A percentile compares a stretch with the other conserved stretches of the same genome.
Evolutionary conservation across 2,797 vertebrate genomes (phyloP).

Genomic region (Falco columbarius): DNA sequence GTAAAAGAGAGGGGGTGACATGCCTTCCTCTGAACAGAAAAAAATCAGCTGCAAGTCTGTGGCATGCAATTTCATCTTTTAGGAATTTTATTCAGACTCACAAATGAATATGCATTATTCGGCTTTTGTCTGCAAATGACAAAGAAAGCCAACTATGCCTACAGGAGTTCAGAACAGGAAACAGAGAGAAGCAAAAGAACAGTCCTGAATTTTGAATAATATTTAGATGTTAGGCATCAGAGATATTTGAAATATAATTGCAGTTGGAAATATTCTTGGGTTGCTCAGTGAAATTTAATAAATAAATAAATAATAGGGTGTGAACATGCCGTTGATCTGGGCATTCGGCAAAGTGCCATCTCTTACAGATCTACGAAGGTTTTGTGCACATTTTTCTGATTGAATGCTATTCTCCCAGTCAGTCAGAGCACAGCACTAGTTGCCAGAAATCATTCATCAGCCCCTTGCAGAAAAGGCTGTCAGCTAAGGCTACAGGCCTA

Average conservation of each 20-base stretch:
- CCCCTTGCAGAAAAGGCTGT: conserved; percentile 84
- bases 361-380: conserved; percentile 3
- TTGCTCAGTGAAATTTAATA: background rate
- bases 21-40: background rate
- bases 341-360: background rate
- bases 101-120: background rate
- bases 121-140: background rate
- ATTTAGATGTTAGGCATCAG: background rate
- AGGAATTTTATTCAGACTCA: background rate
- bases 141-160: background rate
- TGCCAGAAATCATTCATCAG: conserved; percentile 92
- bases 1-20: background rate
- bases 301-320: background rate
- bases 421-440: conserved; percentile 66
- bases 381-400: conserved; percentile 55
- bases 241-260: background rate
- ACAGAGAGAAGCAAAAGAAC: background rate
- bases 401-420: conserved; percentile 69
- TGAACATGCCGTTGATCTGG: background rate
- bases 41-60: background rate
- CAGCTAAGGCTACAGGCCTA: conserved; percentile 85
- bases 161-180: background rate
- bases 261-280: background rate
- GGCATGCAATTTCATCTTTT: conserved; percentile 27
- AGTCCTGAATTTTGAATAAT: background rate